These are phyloP conservation scores for Rissa tridactyla DNA, from an alignment of 2,113 vertebrate species.

Conservation along the genomic window DNA sequence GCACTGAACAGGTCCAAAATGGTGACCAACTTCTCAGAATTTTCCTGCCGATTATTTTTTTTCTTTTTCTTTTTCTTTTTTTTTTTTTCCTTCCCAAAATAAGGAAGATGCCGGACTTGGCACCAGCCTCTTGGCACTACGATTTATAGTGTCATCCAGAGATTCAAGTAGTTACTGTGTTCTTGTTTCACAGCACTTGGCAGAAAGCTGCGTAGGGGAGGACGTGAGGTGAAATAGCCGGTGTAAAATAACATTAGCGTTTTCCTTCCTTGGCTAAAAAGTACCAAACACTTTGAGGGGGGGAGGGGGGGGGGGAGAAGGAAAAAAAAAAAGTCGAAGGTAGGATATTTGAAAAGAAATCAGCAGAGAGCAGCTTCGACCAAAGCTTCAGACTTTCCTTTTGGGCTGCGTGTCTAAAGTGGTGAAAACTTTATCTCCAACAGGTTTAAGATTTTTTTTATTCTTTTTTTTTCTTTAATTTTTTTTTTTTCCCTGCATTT, in stretches of 20 bases:
- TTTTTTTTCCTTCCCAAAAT: conserved; percentile 50
- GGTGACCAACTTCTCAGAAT: conserved; percentile 70
- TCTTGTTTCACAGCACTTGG: conserved; percentile 80
- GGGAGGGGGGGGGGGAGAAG: too few relatives aligned
- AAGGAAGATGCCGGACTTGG: conserved; percentile 85
- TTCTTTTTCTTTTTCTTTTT: background rate
- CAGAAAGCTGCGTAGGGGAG: conserved; percentile 72
- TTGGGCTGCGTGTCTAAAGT: conserved; percentile 57
- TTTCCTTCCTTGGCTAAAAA: conserved; percentile 61
- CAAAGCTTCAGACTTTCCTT: conserved; percentile 50
- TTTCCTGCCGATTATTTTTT: conserved; percentile 17
- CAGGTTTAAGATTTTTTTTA: conserved; percentile 67
- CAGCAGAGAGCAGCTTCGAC: background rate
- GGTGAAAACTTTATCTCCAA: conserved; percentile 68
- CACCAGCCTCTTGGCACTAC: conserved; percentile 85
- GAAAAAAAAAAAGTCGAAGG: background rate
- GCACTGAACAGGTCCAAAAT: conserved; percentile 76
- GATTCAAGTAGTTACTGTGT: conserved; percentile 85
- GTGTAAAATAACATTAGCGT: conserved; percentile 43
- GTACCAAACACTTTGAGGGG: background rate
- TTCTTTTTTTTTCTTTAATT: background rate
- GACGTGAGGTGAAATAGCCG: conserved; percentile 71
- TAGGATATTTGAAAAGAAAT: conserved; percentile 50
- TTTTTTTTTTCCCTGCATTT: conserved; percentile 69
- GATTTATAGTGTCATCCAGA: conserved; percentile 86